phyloP scores from a whole-genome alignment of 2,888 invertebrate species.

The Chaitophorus viminalis region DNA sequence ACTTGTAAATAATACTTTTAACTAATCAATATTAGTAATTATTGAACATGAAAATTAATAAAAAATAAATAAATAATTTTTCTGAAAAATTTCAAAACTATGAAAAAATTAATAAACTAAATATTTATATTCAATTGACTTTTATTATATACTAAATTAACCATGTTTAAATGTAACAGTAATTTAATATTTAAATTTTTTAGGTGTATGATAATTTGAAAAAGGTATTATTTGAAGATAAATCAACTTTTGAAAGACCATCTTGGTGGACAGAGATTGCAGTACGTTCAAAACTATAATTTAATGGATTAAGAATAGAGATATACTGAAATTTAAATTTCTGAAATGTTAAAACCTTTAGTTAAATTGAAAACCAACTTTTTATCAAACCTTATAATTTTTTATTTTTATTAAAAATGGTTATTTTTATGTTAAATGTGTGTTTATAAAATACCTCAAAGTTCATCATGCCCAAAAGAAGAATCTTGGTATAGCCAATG shows the following conservation, averaged over 20 bases:
- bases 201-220: slow-evolving; percentile 82
- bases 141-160: too few species aligned
- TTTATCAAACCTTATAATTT: slow-evolving; percentile 10
- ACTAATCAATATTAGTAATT: neutral
- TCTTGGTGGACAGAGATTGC: slow-evolving; percentile 79
- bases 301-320: neutral
- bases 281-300: slow-evolving; percentile 60
- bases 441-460: slow-evolving; percentile 10
- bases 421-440: neutral
- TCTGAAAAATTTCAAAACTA: too few species aligned
- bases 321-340: neutral
- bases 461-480: slow-evolving; percentile 57
- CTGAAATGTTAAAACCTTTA: neutral
- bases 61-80: too few species aligned
- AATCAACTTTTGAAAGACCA: slow-evolving; percentile 76
- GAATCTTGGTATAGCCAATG: slow-evolving; percentile 77
- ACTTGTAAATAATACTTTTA: neutral
- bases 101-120: too few species aligned
- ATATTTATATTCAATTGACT: too few species aligned
- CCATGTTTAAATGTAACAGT: too few species aligned
- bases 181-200: neutral
- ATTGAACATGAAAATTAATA: too few species aligned
- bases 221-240: slow-evolving; percentile 73
- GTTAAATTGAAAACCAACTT: neutral
- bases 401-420: neutral